phyloP scores from a whole-genome alignment of 2,113 vertebrate species.

The Scytalopus superciliaris region DNA sequence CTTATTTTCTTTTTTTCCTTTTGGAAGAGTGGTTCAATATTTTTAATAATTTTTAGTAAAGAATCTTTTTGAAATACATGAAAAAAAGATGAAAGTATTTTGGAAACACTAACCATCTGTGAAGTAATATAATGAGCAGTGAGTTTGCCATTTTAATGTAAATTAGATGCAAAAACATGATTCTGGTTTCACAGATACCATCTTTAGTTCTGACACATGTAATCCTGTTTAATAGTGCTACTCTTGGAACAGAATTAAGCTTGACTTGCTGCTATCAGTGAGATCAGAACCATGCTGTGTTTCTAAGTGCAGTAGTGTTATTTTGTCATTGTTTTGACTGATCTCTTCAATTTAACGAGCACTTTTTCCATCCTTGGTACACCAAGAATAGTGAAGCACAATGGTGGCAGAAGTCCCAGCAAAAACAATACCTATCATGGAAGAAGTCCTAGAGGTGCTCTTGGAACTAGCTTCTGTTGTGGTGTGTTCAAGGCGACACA shows the following conservation, averaged over 20 bases:
- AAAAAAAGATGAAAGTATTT: not conserved
- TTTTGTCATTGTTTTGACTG: constrained; percentile 56
- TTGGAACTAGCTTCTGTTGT: not conserved
- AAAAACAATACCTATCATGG: constrained; percentile 21
- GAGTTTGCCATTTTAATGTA: not conserved
- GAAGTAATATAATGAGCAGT: not conserved
- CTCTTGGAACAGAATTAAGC: not conserved
- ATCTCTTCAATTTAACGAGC: not conserved
- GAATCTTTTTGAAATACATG: not conserved
- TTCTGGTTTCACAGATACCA: not conserved
- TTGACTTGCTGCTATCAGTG: not conserved
- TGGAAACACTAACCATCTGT: not conserved
- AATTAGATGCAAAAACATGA: not conserved
- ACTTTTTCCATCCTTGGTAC: constrained; percentile 19
- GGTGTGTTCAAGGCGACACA: not conserved
- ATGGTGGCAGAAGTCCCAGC: constrained; percentile 51
- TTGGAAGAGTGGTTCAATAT: not conserved
- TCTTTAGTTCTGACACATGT: not conserved
- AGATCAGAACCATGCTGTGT: not conserved
- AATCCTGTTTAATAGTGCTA: not conserved
- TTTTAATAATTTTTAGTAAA: not conserved
- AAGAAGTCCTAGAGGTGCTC: constrained; percentile 9
- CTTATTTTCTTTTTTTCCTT: not conserved
- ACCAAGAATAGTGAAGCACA: constrained; percentile 21
- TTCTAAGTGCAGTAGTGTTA: not conserved